Base-by-base conservation (phyloP, 2,797 vertebrate genomes). In the Cossypha dichroa region DNA sequence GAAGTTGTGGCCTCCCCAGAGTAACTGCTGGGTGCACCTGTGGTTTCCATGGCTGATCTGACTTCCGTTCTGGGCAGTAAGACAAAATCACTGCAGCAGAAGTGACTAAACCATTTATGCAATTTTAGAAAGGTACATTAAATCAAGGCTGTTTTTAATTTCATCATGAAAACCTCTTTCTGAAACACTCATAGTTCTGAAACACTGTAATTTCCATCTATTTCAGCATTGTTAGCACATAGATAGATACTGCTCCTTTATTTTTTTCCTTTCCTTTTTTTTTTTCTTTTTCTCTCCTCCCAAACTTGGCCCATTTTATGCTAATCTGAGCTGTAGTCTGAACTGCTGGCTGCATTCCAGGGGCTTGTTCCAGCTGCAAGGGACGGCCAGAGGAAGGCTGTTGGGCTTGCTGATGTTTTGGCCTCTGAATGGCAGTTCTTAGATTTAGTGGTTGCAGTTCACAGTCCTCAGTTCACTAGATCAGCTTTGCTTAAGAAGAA, bases 211-310 rank as follows among this genome's bases (percentile, higher is more conserved):
- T 46, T 84, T 70, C 13, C 15, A 34, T 69, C 46, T 59, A 3
- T 74, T 81, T 81, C 48, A 9, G 3, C 15, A 6, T 70, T 58
- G 28, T 43, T 79, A 45, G 17, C 26, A 26, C 26, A 26, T 25
- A 4, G 9, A 45, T 69, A 60, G 83, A 60, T 29, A 36, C 26
- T 38, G 20, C 15, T 52, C 2, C 6, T 34, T 49, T 51, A 11
- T 45, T 28, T 23, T 9, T 11, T 11, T 11, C 1, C 13, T 5
- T 16, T 0, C 2, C 13, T 11, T 51, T 29, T 12, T 12, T 13
- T 20, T 26, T 22, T 6, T 3, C 2, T 28, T 9, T 66, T 58
- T 36, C 3, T 10, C 5, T n/a, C 8, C 19, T 34, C 20, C 36
- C 31, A 41, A 52, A 0, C 5, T 3, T 87, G 22, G 9, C 43